Conservation (phyloP, 1,140 invertebrate species). For the Monomorium pharaonis region DNA sequence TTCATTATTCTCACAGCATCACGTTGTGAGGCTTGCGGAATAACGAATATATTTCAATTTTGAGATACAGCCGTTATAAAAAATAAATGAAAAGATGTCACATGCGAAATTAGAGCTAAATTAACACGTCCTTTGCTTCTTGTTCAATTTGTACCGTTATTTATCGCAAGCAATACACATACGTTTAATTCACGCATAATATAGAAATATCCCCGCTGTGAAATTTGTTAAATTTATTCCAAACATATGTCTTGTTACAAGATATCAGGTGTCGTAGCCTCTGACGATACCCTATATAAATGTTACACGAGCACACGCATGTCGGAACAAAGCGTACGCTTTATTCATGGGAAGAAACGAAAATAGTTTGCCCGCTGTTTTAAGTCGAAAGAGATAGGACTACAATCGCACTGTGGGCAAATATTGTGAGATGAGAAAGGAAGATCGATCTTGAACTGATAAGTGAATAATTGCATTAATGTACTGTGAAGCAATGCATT, state of each 20-base stretch:
- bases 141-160: neutral
- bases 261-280: neutral
- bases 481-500: neutral
- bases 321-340: neutral
- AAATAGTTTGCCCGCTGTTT: neutral
- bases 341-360: slow-evolving; percentile 9
- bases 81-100: neutral
- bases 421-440: slow-evolving; percentile 46
- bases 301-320: slow-evolving; percentile 18
- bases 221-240: neutral
- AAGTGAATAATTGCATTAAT: slow-evolving; percentile 26
- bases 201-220: neutral
- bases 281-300: slow-evolving; percentile 17
- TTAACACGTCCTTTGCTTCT: neutral
- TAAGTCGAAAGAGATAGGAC: slow-evolving; percentile 15
- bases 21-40: neutral
- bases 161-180: neutral
- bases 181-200: neutral
- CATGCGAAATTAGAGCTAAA: neutral
- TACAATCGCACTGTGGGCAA: slow-evolving; percentile 1
- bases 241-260: neutral
- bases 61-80: neutral
- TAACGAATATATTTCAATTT: slow-evolving; percentile 6
- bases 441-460: slow-evolving; percentile 20
- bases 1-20: slow-evolving; percentile 33